phyloP scores from a whole-genome alignment of 2,888 invertebrate species.

The Philopedon plagiatum region DNA sequence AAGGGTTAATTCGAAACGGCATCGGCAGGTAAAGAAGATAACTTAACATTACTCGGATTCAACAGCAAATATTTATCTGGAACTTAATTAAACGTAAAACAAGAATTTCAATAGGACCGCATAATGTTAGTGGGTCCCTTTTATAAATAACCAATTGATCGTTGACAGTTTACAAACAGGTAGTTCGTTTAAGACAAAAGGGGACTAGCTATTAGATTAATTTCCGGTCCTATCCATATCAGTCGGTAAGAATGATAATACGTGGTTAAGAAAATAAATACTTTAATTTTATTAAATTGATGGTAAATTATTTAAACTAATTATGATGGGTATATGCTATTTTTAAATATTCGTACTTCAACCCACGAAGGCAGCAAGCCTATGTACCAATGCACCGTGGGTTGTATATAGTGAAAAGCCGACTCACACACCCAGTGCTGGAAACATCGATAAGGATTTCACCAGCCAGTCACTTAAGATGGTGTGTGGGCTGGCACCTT shows the following conservation, averaged over 20 bases:
- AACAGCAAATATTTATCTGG: conserved; percentile 12
- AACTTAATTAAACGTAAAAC: conserved; percentile 21
- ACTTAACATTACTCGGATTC: conserved; percentile 9
- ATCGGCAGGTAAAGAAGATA: conserved; percentile 5
- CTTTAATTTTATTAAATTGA: too few relatives aligned
- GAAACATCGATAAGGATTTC: too few relatives aligned
- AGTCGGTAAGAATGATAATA: background rate
- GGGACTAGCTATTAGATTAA: conserved; percentile 2
- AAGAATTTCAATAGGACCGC: conserved; percentile 10
- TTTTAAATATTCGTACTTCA: too few relatives aligned
- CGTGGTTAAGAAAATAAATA: background rate
- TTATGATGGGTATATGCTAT: too few relatives aligned
- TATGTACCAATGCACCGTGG: too few relatives aligned
- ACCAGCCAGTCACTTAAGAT: too few relatives aligned
- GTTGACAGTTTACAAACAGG: conserved; percentile 22
- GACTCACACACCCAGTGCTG: too few relatives aligned
- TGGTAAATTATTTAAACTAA: too few relatives aligned
- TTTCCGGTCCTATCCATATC: conserved; percentile 2
- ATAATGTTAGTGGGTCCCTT: conserved; percentile 8
- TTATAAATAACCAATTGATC: conserved; percentile 24
- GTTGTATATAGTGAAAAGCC: too few relatives aligned
- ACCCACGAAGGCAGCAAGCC: too few relatives aligned
- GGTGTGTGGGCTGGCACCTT: too few relatives aligned
- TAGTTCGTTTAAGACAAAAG: conserved; percentile 6
- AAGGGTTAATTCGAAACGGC: conserved; percentile 10